Evolutionary conservation across 2,797 vertebrate genomes (phyloP).

Genomic region (Lagorchestes hirsutus): DNA sequence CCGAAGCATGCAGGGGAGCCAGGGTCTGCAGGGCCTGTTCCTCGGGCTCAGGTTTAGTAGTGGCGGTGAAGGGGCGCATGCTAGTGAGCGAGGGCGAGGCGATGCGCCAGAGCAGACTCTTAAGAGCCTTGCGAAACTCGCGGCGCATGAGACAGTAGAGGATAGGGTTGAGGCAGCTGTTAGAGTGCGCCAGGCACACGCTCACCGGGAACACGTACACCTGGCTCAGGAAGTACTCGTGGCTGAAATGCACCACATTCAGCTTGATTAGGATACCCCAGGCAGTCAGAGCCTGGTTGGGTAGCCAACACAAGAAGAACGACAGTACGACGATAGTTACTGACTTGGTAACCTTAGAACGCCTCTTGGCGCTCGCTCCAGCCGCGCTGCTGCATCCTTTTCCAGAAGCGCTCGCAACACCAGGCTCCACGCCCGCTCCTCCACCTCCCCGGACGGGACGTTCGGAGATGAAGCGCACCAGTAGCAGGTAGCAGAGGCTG

Average conservation of each 20-base stretch:
- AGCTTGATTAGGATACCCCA: conserved; percentile 98
- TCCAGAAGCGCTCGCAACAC: conserved; percentile 55
- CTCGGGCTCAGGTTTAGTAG: conserved; percentile 91
- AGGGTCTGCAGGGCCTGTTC: conserved; percentile 85
- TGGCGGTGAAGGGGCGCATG: conserved; percentile 91
- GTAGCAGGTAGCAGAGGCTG: conserved; percentile 92
- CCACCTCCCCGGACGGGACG: conserved; percentile 89
- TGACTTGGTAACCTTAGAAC: conserved; percentile 94
- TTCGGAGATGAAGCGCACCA: conserved; percentile 92
- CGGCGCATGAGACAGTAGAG: conserved; percentile 96
- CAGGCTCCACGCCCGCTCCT: conserved; percentile 83
- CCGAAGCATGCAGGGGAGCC: conserved; percentile 74
- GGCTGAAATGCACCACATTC: conserved; percentile 93
- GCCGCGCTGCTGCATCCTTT: conserved; percentile 84
- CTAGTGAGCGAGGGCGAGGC: conserved; percentile 90
- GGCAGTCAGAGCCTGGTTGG: conserved; percentile 95
- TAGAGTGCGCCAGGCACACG: conserved; percentile 96
- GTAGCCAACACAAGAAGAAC: conserved; percentile 98
- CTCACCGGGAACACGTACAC: conserved; percentile 95
- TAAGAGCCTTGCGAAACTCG: conserved; percentile 95
- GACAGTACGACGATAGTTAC: conserved; percentile 96
- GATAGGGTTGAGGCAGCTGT: conserved; percentile 97
- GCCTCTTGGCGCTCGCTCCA: conserved; percentile 89
- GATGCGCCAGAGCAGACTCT: conserved; percentile 92
- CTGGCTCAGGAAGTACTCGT: conserved; percentile 94